Conservation (phyloP, 2,113 vertebrate species). For the Nesogale talazaci region DNA sequence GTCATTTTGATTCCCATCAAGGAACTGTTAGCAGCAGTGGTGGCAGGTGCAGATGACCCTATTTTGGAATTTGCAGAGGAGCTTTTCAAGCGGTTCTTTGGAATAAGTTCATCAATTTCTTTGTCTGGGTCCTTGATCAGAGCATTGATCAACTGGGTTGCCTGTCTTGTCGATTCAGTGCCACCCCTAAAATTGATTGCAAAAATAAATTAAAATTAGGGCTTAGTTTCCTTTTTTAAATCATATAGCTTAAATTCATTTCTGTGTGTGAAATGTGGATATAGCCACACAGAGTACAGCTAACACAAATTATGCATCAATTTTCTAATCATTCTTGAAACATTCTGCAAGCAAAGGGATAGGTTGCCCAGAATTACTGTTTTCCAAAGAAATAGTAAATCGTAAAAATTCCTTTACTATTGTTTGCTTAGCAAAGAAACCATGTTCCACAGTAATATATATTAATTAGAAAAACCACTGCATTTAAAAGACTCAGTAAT, state of each 20-base stretch:
- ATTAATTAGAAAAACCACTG: not conserved
- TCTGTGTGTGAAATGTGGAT: not conserved
- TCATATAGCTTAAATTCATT: not conserved
- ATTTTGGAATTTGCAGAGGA: constrained; percentile 92
- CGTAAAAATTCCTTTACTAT: constrained; percentile 24
- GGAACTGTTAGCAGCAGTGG: constrained; percentile 91
- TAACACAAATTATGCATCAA: not conserved
- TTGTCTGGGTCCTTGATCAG: constrained; percentile 99
- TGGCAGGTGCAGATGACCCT: constrained; percentile 87
- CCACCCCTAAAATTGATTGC: constrained; percentile 90
- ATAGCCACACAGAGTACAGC: not conserved
- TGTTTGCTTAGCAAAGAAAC: constrained; percentile 40
- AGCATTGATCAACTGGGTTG: constrained; percentile 98
- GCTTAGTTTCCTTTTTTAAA: not conserved
- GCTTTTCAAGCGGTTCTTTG: constrained; percentile 97
- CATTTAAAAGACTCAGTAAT: constrained; percentile 8
- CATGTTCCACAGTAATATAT: constrained; percentile 20
- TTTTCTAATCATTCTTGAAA: not conserved
- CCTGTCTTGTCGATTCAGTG: constrained; percentile 98
- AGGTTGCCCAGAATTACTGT: not conserved
- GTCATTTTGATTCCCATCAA: constrained; percentile 93
- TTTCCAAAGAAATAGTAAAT: constrained; percentile 16
- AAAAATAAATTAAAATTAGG: not conserved
- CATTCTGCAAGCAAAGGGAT: constrained; percentile 20
- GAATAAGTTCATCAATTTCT: constrained; percentile 99